Evolutionary conservation across 2,113 vertebrate genomes (phyloP).

Genomic region (Nibea albiflora): DNA sequence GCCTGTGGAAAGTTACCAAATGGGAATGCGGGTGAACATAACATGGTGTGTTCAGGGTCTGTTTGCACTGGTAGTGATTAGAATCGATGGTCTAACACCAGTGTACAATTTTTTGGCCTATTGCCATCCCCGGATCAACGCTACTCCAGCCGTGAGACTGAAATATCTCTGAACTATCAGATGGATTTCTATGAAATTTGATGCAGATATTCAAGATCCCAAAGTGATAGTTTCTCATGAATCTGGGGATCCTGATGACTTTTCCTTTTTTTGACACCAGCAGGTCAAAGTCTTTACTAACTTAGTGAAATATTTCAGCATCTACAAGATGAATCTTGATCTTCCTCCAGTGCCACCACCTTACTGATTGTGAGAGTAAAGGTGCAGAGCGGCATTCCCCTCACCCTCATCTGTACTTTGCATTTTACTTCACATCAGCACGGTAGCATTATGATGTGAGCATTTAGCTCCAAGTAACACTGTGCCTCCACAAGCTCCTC

Average conservation of each 20-base stretch:
- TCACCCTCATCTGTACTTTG: background rate
- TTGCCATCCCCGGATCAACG: too few relatives aligned
- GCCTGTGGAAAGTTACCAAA: constrained; percentile 22
- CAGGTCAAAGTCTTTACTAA: too few relatives aligned
- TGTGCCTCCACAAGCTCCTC: background rate
- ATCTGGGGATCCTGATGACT: background rate
- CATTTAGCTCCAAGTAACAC: background rate
- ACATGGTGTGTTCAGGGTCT: background rate
- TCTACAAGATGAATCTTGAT: too few relatives aligned
- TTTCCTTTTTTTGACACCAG: background rate
- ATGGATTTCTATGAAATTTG: background rate
- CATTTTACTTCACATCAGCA: background rate
- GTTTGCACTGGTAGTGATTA: too few relatives aligned
- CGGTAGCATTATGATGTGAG: background rate
- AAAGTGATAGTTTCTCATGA: too few relatives aligned
- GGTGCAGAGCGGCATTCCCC: background rate
- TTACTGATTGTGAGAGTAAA: too few relatives aligned
- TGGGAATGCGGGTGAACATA: background rate
- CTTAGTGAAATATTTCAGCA: too few relatives aligned
- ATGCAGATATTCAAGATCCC: background rate
- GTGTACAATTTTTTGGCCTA: too few relatives aligned
- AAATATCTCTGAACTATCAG: background rate
- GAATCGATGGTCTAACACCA: too few relatives aligned
- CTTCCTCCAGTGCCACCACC: background rate
- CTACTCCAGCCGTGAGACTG: background rate